phyloP scores from a whole-genome alignment of 2,113 vertebrate species.

The Probosciger aterrimus region DNA sequence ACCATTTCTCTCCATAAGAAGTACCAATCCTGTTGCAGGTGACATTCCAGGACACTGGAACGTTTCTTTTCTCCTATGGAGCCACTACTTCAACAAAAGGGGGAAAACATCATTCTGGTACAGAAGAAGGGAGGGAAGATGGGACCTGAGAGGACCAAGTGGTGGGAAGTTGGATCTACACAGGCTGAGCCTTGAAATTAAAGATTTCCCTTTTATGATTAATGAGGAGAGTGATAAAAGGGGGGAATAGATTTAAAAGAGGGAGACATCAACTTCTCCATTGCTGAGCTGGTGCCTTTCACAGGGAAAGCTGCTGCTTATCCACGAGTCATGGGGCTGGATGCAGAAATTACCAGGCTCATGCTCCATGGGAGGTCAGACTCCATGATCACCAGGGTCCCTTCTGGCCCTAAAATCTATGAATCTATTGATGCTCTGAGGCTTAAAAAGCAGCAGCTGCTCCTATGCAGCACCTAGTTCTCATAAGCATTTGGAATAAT shows the following conservation, averaged over 20 bases:
- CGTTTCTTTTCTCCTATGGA: neutral
- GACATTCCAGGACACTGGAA: neutral
- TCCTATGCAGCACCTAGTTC: slow-evolving; percentile 60
- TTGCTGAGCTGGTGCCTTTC: neutral
- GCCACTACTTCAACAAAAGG: neutral
- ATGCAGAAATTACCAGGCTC: neutral
- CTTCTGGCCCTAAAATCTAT: slow-evolving; percentile 64
- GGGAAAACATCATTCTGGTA: neutral
- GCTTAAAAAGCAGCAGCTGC: slow-evolving; percentile 68
- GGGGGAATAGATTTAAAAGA: neutral
- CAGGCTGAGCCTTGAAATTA: neutral
- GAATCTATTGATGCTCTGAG: slow-evolving; percentile 66
- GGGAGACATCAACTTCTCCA: neutral
- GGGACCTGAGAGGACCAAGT: neutral
- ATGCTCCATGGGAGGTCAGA: neutral
- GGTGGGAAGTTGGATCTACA: neutral
- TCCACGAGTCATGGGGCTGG: neutral
- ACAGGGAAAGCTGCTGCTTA: neutral
- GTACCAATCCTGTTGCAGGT: neutral
- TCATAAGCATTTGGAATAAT: slow-evolving; percentile 65
- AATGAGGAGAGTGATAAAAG: neutral
- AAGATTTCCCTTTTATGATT: neutral
- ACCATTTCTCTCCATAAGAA: neutral
- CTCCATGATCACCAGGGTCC: neutral
- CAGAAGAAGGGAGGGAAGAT: neutral